Evolutionary conservation across 2,113 vertebrate genomes (phyloP).

Genomic region (Camarhynchus parvulus): DNA sequence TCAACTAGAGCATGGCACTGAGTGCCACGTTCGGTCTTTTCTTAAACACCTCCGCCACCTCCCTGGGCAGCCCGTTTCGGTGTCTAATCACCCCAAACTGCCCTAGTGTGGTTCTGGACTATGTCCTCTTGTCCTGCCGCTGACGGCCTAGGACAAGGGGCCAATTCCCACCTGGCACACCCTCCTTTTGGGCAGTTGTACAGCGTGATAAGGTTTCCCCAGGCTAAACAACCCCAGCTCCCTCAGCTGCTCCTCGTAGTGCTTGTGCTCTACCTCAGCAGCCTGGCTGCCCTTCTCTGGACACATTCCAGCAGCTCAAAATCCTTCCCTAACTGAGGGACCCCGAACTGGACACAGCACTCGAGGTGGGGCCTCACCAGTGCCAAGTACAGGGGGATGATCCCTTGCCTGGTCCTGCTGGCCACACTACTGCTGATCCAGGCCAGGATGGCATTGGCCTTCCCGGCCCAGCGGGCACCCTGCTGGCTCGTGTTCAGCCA

Average conservation of each 20-base stretch:
- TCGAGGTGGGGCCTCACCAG: background rate
- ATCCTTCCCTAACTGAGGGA: background rate
- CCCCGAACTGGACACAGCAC: background rate
- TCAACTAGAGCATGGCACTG: too few species aligned
- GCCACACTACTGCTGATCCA: background rate
- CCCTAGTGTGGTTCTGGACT: too few species aligned
- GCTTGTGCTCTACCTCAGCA: background rate
- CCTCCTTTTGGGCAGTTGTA: background rate
- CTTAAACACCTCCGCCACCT: background rate
- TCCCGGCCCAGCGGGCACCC: background rate
- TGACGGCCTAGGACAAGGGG: background rate
- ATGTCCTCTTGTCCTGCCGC: background rate
- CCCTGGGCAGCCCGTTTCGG: background rate
- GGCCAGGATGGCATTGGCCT: background rate
- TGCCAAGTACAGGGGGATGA: background rate
- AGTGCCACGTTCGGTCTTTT: background rate
- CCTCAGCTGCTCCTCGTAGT: background rate
- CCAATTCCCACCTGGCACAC: background rate
- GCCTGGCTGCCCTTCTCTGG: background rate
- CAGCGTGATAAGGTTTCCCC: fast-evolving
- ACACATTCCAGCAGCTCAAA: background rate
- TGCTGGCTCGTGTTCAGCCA: background rate
- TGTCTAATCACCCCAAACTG: background rate
- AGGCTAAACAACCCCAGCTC: background rate
- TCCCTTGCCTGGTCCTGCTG: background rate